These are phyloP conservation scores for Brassicogethes aeneus DNA, from an alignment of 2,888 invertebrate species.

Conservation along the genomic window DNA sequence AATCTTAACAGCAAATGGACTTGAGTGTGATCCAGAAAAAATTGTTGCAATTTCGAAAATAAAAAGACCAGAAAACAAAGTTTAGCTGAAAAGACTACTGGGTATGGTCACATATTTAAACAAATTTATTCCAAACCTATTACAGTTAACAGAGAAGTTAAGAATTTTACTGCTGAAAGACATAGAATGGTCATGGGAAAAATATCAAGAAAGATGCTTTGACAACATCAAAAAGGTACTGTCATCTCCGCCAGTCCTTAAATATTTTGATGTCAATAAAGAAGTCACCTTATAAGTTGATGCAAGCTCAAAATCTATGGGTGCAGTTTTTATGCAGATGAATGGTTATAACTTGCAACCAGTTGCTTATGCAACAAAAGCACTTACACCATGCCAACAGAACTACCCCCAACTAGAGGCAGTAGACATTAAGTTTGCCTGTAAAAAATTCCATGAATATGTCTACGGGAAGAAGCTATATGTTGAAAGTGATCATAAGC, in stretches of 20 bases:
- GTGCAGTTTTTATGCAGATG: constrained; percentile 21
- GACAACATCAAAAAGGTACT: no score
- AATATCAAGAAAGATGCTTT: no score
- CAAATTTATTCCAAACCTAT: no score
- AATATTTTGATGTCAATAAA: constrained; percentile 4
- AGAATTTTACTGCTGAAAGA: constrained; percentile 1
- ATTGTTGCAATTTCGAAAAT: neutral
- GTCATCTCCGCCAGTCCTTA: no score
- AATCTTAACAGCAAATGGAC: constrained; percentile 1
- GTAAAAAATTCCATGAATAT: constrained; percentile 19
- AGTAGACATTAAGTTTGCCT: constrained; percentile 19
- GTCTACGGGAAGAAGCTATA: constrained; percentile 15
- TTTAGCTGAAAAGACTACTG: neutral
- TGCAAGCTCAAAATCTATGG: no score
- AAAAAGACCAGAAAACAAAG: neutral
- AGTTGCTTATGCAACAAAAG: constrained; percentile 23
- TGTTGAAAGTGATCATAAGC: constrained; percentile 24
- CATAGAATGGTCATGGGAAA: no score
- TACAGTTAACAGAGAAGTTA: neutral
- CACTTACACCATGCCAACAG: constrained; percentile 16
- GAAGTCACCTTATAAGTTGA: constrained; percentile 10
- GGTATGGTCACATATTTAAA: neutral
- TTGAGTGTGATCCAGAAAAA: neutral
- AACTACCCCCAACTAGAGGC: constrained; percentile 21
- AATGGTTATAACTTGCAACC: no score